Conservation (phyloP, 2,113 vertebrate species). For the Solea solea region DNA sequence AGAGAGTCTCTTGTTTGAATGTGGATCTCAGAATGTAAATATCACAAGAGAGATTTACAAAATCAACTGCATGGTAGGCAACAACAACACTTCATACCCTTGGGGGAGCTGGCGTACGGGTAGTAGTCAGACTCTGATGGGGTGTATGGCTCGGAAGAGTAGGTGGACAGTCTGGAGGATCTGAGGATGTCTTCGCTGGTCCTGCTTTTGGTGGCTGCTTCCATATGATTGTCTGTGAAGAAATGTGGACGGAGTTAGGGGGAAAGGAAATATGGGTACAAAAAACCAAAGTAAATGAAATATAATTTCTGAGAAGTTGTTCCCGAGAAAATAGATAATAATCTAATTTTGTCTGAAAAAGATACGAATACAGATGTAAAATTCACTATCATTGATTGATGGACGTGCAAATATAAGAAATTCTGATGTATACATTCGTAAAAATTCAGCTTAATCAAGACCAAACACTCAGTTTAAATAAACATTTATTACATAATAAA, state of each 20-base stretch:
- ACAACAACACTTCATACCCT: slow-evolving; percentile 79
- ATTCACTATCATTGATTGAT: too few species aligned
- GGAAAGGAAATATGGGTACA: neutral
- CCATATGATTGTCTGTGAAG: slow-evolving; percentile 81
- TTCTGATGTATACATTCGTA: too few species aligned
- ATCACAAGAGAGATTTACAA: too few species aligned
- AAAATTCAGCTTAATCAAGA: too few species aligned
- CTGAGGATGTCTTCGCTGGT: slow-evolving; percentile 96
- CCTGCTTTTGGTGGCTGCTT: slow-evolving; percentile 93
- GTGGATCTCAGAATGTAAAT: slow-evolving; percentile 19
- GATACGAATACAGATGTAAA: too few species aligned
- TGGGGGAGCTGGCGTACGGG: slow-evolving; percentile 90
- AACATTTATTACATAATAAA: too few species aligned
- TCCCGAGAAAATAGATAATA: too few species aligned
- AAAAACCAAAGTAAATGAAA: neutral
- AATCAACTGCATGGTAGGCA: too few species aligned
- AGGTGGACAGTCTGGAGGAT: slow-evolving; percentile 90
- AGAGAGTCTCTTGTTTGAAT: slow-evolving; percentile 32
- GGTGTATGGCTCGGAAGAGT: slow-evolving; percentile 91
- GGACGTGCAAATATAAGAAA: too few species aligned
- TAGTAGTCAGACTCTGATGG: slow-evolving; percentile 90
- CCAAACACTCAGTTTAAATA: too few species aligned
- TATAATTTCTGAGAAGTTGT: too few species aligned
- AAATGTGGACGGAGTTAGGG: slow-evolving; percentile 14
- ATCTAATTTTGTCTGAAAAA: too few species aligned